phyloP scores from a whole-genome alignment of 2,888 invertebrate species.

The Stegophylla sp. region DNA sequence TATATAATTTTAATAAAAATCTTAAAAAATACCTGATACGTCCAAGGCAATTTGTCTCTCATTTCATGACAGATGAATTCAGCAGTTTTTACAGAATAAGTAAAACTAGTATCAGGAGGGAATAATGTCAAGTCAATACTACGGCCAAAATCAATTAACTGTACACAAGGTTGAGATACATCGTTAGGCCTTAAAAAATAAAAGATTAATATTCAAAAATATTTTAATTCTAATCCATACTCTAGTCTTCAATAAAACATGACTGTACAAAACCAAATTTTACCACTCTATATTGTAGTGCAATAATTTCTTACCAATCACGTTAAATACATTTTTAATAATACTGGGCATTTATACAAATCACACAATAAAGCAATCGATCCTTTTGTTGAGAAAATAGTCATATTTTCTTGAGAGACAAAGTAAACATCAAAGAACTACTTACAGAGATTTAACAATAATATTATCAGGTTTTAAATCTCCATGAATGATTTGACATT shows the following conservation, averaged over 20 bases:
- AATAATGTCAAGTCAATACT: conserved; percentile 91
- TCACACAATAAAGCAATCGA: too few relatives aligned
- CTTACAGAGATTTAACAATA: conserved; percentile 77
- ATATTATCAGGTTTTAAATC: conserved; percentile 97
- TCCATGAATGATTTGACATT: conserved; percentile 88
- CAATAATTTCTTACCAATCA: too few relatives aligned
- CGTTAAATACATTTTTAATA: too few relatives aligned
- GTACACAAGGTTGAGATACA: conserved; percentile 73
- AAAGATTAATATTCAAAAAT: too few relatives aligned
- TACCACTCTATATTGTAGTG: too few relatives aligned
- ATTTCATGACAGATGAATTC: conserved; percentile 88
- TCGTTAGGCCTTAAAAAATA: conserved; percentile 29
- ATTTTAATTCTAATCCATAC: too few relatives aligned
- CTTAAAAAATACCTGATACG: conserved; percentile 71
- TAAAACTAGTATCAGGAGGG: conserved; percentile 79
- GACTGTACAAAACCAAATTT: too few relatives aligned
- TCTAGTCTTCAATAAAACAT: too few relatives aligned
- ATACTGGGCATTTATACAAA: too few relatives aligned
- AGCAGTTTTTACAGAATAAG: conserved; percentile 77
- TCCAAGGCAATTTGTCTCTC: conserved; percentile 89
- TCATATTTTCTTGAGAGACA: too few relatives aligned
- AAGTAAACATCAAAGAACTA: conserved; percentile 61
- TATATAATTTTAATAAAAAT: too few relatives aligned
- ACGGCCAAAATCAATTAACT: conserved; percentile 92
- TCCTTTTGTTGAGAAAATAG: too few relatives aligned